phyloP scores from a whole-genome alignment of 2,797 vertebrate species.

The Argya squamiceps region DNA sequence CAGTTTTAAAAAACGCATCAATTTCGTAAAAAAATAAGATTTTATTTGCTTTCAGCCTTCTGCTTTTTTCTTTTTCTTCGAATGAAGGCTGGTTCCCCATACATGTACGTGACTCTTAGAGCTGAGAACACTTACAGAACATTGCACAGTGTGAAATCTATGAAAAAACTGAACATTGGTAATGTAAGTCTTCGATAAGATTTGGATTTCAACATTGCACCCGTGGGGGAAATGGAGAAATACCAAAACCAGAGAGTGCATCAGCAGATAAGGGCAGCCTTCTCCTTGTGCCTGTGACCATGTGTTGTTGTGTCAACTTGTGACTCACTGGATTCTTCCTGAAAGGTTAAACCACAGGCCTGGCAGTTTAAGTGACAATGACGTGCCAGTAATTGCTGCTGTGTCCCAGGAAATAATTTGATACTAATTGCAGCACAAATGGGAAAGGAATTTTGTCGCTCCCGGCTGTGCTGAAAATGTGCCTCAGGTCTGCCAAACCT shows the following conservation, averaged over 20 bases:
- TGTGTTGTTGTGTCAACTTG: not conserved
- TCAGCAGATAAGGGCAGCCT: constrained; percentile 2
- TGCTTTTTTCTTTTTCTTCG: not conserved
- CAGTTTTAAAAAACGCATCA: not conserved
- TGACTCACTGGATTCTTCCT: constrained; percentile 40
- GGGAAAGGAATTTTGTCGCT: not conserved
- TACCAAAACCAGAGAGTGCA: not conserved
- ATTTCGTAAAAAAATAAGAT: not conserved
- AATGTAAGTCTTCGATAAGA: not conserved
- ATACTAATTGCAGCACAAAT: not conserved
- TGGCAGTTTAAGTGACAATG: constrained; percentile 1
- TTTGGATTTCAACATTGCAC: not conserved
- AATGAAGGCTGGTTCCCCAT: not conserved
- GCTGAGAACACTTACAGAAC: not conserved
- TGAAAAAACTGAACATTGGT: not conserved
- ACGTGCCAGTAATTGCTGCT: not conserved
- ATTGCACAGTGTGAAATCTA: not conserved
- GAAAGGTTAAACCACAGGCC: not conserved
- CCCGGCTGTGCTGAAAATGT: fast-evolving
- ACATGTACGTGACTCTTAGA: not conserved
- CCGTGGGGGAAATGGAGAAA: constrained; percentile 15
- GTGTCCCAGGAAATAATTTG: not conserved
- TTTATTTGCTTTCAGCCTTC: not conserved
- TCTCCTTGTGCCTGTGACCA: not conserved
- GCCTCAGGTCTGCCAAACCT: not conserved